Evolutionary conservation across 1,140 invertebrate species (phyloP).

Genomic region (Cyrtorhinus lividipennis): DNA sequence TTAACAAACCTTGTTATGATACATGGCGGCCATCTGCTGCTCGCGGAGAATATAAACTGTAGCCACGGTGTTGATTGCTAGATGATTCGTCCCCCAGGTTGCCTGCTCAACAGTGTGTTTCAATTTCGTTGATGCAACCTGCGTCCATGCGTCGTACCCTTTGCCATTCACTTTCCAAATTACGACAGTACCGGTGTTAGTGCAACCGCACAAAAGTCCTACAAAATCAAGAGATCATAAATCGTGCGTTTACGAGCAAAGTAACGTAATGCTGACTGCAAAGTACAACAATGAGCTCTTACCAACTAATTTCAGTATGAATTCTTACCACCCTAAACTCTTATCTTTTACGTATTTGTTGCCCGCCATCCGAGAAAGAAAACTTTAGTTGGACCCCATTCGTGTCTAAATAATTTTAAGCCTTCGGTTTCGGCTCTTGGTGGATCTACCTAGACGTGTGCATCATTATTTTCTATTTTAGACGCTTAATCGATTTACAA

Average conservation of each 20-base stretch:
- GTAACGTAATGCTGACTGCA: neutral
- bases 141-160: constrained; percentile 47
- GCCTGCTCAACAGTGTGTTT: constrained; percentile 58
- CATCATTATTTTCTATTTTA: no score
- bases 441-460: no score
- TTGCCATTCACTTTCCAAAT: constrained; percentile 50
- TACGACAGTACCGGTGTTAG: constrained; percentile 77
- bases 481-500: no score
- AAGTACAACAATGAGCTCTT: no score
- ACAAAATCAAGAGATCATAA: no score
- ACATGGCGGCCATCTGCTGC: constrained; percentile 61
- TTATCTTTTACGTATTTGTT: no score
- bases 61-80: constrained; percentile 70
- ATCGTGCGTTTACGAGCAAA: neutral
- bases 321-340: no score
- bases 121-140: constrained; percentile 45
- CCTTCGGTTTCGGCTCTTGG: no score
- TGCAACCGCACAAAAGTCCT: constrained; percentile 67
- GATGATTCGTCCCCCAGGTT: constrained; percentile 51
- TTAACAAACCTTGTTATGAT: constrained; percentile 38
- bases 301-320: no score
- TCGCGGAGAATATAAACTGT: constrained; percentile 75
- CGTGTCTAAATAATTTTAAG: no score
- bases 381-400: no score
- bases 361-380: no score